Evolutionary conservation across 2,113 vertebrate species (phyloP), one percentile per base, ranked within the genome.

Genomic region (Terrapene triunguis): DNA sequence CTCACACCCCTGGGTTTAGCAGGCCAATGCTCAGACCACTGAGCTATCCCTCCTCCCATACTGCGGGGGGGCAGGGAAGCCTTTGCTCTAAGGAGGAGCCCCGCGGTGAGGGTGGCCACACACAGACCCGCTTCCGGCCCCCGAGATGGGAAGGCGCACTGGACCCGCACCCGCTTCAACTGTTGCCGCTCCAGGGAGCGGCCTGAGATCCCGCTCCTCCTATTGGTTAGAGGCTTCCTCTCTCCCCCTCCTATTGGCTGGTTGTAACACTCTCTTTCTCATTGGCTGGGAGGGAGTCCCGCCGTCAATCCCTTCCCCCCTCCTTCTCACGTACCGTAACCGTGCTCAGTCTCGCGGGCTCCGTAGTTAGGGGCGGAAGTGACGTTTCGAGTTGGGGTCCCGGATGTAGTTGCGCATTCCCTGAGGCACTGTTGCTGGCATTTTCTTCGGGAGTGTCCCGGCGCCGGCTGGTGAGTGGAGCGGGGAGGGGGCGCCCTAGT

Each of bases 401-500:
- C 65, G 65, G 65, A 38, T 38, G 65, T 22, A n/a, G n/a, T 21
- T 19, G 65, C 65, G n/a, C n/a, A 38, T 10, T 21, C 8, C 10
- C n/a, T 72, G 8, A 38, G 35, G 19, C 4, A 19, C 4, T 5
- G n/a, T 35, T 8, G 65, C 1, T 5, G 32, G 8, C 1, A 7
- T 19, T 38, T 38, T 80, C 10, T 7, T 80, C 78, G 25, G 22
- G 44, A 19, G 35, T 16, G 8, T 27, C 24, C 44, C 42, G 29
- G 44, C 24, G 78, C 3, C 42, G 44, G 44, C 25, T 11, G 78
- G 78, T 27, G 48, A 48, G 78, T 4, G 29, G 44, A 4, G 44
- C 12, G 44, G 6, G 29, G 2, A 44, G 14, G 55, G 11, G 29
- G 25, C 14, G 62, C 8, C 62, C 35, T 17, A 8, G 62, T 17